A percentile compares a stretch with the other conserved stretches of the same genome.
These are phyloP conservation scores for Holocentrus rufus DNA, from an alignment of 2,797 vertebrate species.

Conservation along the genomic window DNA sequence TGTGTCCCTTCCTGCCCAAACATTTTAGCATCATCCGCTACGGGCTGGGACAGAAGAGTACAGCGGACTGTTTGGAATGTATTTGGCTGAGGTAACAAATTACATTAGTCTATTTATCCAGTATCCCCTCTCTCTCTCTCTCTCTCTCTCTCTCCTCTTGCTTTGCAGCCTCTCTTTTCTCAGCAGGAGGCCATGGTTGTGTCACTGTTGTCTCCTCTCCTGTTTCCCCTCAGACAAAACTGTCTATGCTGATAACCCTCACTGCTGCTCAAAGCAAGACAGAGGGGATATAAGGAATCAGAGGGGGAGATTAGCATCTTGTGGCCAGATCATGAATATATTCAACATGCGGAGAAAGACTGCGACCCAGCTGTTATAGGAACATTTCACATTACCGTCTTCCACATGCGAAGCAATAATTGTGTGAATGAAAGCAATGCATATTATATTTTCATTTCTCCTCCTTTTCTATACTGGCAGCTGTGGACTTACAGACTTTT, in stretches of 20 bases:
- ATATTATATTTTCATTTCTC: slow-evolving; percentile 78
- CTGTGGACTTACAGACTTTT: slow-evolving; percentile 63
- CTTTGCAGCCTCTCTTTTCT: slow-evolving; percentile 64
- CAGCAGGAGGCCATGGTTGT: slow-evolving; percentile 69
- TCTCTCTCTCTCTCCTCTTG: slow-evolving; percentile 60
- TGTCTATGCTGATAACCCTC: slow-evolving; percentile 73
- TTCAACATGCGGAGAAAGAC: slow-evolving; percentile 66
- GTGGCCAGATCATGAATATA: slow-evolving; percentile 77
- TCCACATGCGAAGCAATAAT: slow-evolving; percentile 76
- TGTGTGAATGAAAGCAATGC: slow-evolving; percentile 78
- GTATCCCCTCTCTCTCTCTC: slow-evolving; percentile 58
- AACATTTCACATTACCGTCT: slow-evolving; percentile 76
- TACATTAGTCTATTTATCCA: slow-evolving; percentile 77
- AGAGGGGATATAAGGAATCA: slow-evolving; percentile 59
- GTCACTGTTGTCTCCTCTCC: slow-evolving; percentile 66
- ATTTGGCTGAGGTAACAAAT: slow-evolving; percentile 74
- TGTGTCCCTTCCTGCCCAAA: slow-evolving; percentile 74
- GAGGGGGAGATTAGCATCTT: slow-evolving; percentile 69
- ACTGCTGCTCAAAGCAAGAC: slow-evolving; percentile 55
- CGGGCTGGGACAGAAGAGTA: slow-evolving; percentile 41
- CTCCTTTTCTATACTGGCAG: slow-evolving; percentile 58
- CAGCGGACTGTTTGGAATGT: slow-evolving; percentile 61
- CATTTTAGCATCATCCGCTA: slow-evolving; percentile 72
- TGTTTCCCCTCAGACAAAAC: slow-evolving; percentile 60
- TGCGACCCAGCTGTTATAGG: slow-evolving; percentile 79